A percentile compares a stretch with the other conserved stretches of the same genome.
phyloP scores from a whole-genome alignment of 2,797 vertebrate species.

The Diplodus puntazzo region DNA sequence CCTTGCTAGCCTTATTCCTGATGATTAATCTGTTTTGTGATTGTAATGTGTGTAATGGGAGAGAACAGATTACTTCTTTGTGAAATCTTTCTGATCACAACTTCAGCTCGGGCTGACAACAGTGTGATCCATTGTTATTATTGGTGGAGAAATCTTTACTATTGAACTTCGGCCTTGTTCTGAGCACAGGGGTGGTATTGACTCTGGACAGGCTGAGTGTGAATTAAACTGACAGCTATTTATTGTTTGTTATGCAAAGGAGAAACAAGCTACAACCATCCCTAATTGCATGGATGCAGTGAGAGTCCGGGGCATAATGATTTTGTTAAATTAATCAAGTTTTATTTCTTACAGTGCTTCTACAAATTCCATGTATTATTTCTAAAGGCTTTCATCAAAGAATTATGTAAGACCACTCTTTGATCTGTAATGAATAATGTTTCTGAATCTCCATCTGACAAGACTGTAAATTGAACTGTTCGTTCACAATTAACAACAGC shows the following conservation, averaged over 20 bases:
- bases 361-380: constrained; percentile 8
- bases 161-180: constrained; percentile 52
- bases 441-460: constrained; percentile 18
- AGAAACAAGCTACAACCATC: constrained; percentile 23
- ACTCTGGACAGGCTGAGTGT: constrained; percentile 22
- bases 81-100: constrained; percentile 14
- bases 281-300: background rate
- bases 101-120: constrained; percentile 25
- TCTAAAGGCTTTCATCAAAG: constrained; percentile 8
- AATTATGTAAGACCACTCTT: constrained; percentile 12
- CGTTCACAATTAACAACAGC: constrained; percentile 37
- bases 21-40: too few relatives aligned
- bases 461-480: constrained; percentile 18
- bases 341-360: background rate
- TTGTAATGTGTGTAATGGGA: too few relatives aligned
- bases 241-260: constrained; percentile 23
- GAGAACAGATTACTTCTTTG: constrained; percentile 1
- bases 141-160: constrained; percentile 65
- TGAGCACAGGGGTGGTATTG: constrained; percentile 43
- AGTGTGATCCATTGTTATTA: constrained; percentile 45
- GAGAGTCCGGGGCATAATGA: background rate
- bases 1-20: too few relatives aligned
- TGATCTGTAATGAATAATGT: constrained; percentile 16
- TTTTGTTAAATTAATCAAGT: background rate
- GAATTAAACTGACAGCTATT: constrained; percentile 38